Evolutionary conservation across 2,113 vertebrate species (phyloP).

Genomic region (Chionomys nivalis): DNA sequence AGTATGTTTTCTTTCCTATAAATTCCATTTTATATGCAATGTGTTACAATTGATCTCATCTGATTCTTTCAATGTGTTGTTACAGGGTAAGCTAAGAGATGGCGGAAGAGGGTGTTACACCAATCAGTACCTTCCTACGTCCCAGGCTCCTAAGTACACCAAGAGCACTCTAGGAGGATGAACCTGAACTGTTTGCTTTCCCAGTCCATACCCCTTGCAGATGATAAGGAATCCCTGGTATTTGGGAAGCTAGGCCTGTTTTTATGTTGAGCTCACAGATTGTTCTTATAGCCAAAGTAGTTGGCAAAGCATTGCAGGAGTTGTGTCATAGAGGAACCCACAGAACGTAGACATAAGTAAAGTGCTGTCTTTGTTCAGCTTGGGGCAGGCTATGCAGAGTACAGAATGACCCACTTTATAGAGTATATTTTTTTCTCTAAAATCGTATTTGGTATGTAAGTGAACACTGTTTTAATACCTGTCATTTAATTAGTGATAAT

Average conservation of each 20-base stretch:
- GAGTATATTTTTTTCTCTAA: neutral
- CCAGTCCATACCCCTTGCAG: neutral
- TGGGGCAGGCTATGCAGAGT: neutral
- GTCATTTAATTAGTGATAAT: neutral
- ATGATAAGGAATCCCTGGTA: neutral
- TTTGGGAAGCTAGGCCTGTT: neutral
- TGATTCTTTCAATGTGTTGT: neutral
- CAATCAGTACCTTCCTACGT: neutral
- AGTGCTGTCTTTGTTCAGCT: neutral
- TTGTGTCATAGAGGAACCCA: neutral
- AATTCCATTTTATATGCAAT: neutral
- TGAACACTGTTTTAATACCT: neutral
- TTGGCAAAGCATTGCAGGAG: neutral
- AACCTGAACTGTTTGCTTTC: neutral
- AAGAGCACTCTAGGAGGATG: neutral
- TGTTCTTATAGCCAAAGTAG: neutral
- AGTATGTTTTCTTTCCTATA: slow-evolving; percentile 29
- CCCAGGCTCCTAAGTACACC: neutral
- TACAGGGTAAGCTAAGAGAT: slow-evolving; percentile 12
- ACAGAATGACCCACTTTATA: neutral
- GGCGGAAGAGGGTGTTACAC: neutral
- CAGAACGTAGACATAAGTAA: neutral
- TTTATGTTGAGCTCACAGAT: neutral
- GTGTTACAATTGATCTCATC: neutral
- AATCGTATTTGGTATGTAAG: neutral